phyloP scores from a whole-genome alignment of 2,113 vertebrate genomes.

The Eleginops maclovinus region DNA sequence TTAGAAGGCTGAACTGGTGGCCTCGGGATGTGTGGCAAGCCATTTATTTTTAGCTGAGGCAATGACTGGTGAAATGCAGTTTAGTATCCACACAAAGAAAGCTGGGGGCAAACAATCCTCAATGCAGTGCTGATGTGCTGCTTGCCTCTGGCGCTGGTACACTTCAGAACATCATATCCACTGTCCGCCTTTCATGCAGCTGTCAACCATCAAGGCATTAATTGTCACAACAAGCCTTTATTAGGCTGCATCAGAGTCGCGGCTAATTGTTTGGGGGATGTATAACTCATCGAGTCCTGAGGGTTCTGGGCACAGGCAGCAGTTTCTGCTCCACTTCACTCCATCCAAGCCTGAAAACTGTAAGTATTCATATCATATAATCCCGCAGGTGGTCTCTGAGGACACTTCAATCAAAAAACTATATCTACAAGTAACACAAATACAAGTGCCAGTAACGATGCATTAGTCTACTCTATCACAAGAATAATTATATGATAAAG shows the following conservation, averaged over 20 bases:
- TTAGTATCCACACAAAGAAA: slow-evolving; percentile 39
- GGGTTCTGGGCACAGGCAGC: slow-evolving; percentile 50
- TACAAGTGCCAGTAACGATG: slow-evolving; percentile 2
- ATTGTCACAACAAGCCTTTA: slow-evolving; percentile 58
- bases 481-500: slow-evolving; percentile 16
- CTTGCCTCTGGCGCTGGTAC: slow-evolving; percentile 6
- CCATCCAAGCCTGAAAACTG: slow-evolving; percentile 38
- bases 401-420: slow-evolving; percentile 28
- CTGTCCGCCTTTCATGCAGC: slow-evolving; percentile 12
- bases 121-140: slow-evolving; percentile 31
- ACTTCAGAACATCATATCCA: background rate
- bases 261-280: slow-evolving; percentile 54
- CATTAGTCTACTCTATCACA: slow-evolving; percentile 11
- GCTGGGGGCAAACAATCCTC: slow-evolving; percentile 22
- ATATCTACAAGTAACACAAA: slow-evolving; percentile 44
- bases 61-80: slow-evolving; percentile 44
- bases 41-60: slow-evolving; percentile 41
- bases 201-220: slow-evolving; percentile 49
- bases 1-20: background rate
- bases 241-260: slow-evolving; percentile 38
- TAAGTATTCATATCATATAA: slow-evolving; percentile 56
- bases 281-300: slow-evolving; percentile 43
- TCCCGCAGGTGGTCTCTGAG: slow-evolving; percentile 22
- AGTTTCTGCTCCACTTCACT: slow-evolving; percentile 76
- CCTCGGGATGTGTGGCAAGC: background rate